These are phyloP conservation scores for Drosophila takahashii DNA, from an alignment of 1,140 invertebrate genomes.

Conservation along the genomic window DNA sequence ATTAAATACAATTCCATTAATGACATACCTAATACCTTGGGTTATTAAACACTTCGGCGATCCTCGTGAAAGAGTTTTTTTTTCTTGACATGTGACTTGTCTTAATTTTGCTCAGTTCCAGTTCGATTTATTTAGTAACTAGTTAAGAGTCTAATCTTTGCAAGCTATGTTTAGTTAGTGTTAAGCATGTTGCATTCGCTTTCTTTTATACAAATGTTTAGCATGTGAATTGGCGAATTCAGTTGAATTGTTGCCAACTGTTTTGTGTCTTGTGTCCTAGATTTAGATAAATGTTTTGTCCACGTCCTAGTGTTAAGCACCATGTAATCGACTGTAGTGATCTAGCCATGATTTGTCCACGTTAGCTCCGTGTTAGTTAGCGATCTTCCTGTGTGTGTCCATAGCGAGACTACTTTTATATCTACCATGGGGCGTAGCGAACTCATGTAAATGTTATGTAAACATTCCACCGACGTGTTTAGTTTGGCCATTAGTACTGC, in stretches of 20 bases:
- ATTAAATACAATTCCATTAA: not conserved
- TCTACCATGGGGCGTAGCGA: conserved; percentile 32
- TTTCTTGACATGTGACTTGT: conserved; percentile 59
- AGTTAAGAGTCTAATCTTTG: conserved; percentile 33
- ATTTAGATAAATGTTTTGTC: conserved; percentile 36
- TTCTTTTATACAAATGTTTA: conserved; percentile 29
- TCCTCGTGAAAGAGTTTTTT: not conserved
- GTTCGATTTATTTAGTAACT: conserved; percentile 23
- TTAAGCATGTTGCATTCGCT: conserved; percentile 66
- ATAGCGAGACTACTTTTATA: conserved; percentile 23
- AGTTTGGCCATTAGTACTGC: conserved; percentile 61
- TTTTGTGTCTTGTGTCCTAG: conserved; percentile 49
- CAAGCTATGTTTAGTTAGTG: conserved; percentile 47
- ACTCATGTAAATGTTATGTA: conserved; percentile 53
- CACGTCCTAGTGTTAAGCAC: conserved; percentile 66
- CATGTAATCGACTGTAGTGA: conserved; percentile 28
- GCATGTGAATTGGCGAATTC: conserved; percentile 32
- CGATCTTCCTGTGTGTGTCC: conserved; percentile 43
- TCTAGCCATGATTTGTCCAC: conserved; percentile 23
- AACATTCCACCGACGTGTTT: conserved; percentile 44
- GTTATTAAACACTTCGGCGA: not conserved
- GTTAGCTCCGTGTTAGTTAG: conserved; percentile 37
- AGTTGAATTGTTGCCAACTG: not conserved
- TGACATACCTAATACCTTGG: not conserved
- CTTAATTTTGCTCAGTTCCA: conserved; percentile 68